phyloP scores from a whole-genome alignment of 35 echinoderm and acorn worm species.

The Anneissia japonica region DNA sequence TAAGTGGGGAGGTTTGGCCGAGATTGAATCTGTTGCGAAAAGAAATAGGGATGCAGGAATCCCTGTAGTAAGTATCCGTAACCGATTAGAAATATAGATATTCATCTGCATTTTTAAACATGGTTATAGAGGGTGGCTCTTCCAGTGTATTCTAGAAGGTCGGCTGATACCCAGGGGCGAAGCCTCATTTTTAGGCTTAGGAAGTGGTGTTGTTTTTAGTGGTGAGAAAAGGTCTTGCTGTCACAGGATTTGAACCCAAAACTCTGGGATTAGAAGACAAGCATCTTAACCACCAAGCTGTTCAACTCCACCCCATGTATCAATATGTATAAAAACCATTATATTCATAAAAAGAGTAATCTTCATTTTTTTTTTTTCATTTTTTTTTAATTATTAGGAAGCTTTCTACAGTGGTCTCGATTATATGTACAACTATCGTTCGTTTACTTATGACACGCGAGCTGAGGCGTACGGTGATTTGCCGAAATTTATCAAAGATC shows the following conservation, averaged over 20 bases:
- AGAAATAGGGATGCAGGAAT: constrained; percentile 45
- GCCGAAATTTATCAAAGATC: constrained; percentile 34
- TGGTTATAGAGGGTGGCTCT: neutral
- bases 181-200: no score
- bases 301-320: no score
- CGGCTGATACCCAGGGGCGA: no score
- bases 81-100: no score
- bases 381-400: constrained; percentile 28
- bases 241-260: neutral
- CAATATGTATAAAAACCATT: no score
- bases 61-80: constrained; percentile 63
- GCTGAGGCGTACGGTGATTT: constrained; percentile 16
- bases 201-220: no score
- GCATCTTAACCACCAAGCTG: neutral
- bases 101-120: no score
- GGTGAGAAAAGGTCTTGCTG: no score
- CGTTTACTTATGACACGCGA: constrained; percentile 52
- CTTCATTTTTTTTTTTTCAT: no score
- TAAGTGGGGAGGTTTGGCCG: constrained; percentile 23
- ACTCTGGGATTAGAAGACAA: neutral
- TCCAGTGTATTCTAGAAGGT: no score
- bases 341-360: no score
- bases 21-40: constrained; percentile 27
- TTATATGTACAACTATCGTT: constrained; percentile 37
- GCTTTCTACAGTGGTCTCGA: constrained; percentile 54